A percentile compares a stretch with the other conserved stretches of the same genome.
These are phyloP conservation scores for Boloria euphrosyne DNA, from an alignment of 2,888 invertebrate genomes.

Conservation along the genomic window DNA sequence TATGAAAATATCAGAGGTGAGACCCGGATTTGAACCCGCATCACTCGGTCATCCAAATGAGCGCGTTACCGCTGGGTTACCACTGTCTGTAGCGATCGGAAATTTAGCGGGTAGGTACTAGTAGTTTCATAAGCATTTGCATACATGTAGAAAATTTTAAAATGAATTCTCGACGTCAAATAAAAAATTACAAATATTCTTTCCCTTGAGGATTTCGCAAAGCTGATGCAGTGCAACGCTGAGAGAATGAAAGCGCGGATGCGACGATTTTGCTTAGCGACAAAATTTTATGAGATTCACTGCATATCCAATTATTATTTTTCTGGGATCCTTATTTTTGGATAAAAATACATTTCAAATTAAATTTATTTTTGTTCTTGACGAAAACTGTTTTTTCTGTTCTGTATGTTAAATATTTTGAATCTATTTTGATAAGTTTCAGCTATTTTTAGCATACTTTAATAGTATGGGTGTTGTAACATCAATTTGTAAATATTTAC, in stretches of 20 bases:
- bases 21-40: no score
- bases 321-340: slow-evolving; percentile 5
- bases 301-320: slow-evolving; percentile 9
- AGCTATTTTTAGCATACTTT: no score
- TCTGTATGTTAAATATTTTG: no score
- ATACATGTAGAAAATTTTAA: not conserved
- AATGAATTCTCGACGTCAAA: slow-evolving; percentile 5
- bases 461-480: no score
- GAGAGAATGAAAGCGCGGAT: slow-evolving; percentile 14
- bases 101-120: no score
- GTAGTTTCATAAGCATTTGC: no score
- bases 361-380: not conserved
- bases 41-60: no score
- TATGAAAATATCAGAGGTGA: no score
- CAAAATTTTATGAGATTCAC: slow-evolving; percentile 20
- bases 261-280: not conserved
- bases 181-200: slow-evolving; percentile 3
- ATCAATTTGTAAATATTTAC: no score
- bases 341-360: not conserved
- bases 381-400: not conserved
- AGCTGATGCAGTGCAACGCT: slow-evolving; percentile 19
- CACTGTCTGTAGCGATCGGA: no score
- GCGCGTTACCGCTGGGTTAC: no score
- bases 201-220: slow-evolving; percentile 13
- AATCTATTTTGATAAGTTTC: no score